These are phyloP conservation scores for Typhlomys cinereus DNA, from an alignment of 2,113 vertebrate species.

Conservation along the genomic window DNA sequence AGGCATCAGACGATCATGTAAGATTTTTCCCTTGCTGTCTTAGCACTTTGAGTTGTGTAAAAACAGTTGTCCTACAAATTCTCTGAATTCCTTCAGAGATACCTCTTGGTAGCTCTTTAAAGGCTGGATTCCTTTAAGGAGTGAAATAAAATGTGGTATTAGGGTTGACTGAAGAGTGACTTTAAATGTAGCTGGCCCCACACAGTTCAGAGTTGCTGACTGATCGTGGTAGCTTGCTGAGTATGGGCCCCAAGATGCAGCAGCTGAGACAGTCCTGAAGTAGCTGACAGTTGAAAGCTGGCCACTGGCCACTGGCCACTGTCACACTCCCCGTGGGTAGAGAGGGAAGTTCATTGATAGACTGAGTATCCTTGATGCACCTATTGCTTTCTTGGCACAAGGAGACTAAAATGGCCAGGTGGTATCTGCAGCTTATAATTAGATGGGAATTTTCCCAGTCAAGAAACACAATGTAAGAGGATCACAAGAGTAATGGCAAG, in stretches of 20 bases:
- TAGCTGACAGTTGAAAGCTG: not conserved
- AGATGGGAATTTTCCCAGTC: not conserved
- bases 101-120: not conserved
- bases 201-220: not conserved
- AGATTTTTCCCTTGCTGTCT: not conserved
- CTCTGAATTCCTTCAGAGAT: not conserved
- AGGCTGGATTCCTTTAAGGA: not conserved
- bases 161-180: not conserved
- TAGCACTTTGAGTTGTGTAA: not conserved
- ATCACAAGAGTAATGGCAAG: not conserved
- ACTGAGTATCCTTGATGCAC: not conserved
- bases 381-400: not conserved
- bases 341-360: not conserved
- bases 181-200: not conserved
- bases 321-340: not conserved
- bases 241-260: not conserved
- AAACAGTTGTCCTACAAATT: not conserved
- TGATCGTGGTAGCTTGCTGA: not conserved
- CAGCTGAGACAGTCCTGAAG: not conserved
- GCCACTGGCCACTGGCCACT: not conserved
- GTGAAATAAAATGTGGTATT: not conserved
- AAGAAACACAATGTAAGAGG: not conserved
- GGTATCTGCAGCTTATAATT: not conserved
- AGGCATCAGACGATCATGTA: not conserved
- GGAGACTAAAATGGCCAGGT: not conserved